phyloP scores from a whole-genome alignment of 2,113 vertebrate genomes.

The Plecotus auritus region DNA sequence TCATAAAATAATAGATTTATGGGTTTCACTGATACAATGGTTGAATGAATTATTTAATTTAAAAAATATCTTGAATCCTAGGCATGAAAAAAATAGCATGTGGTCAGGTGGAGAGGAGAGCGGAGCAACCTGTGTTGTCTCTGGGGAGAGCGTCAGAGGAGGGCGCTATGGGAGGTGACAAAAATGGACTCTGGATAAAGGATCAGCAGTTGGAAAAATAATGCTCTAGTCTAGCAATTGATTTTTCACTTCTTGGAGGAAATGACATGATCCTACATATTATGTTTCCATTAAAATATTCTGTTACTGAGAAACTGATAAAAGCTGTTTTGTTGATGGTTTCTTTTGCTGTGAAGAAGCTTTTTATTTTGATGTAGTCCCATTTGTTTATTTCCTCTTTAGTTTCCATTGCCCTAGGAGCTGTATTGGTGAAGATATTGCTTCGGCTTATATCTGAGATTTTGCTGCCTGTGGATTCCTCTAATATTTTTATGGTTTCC shows the following conservation, averaged over 20 bases:
- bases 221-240: not conserved
- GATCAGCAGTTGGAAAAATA: not conserved
- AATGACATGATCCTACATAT: not conserved
- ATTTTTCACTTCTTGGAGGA: constrained; percentile 22
- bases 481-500: no score
- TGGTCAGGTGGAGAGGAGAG: not conserved
- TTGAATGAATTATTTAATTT: not conserved
- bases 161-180: not conserved
- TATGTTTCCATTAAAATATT: constrained; percentile 36
- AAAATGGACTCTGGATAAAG: not conserved
- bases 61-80: no score
- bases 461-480: no score
- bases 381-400: no score
- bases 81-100: not conserved
- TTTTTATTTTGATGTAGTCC: no score
- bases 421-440: no score
- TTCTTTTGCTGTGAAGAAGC: no score
- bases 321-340: not conserved
- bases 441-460: no score
- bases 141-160: not conserved
- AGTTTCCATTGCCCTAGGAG: no score
- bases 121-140: not conserved
- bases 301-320: not conserved
- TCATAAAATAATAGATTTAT: not conserved
- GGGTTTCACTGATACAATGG: not conserved